phyloP scores from a whole-genome alignment of 1,140 invertebrate genomes.

The Bathynomus jamesi region DNA sequence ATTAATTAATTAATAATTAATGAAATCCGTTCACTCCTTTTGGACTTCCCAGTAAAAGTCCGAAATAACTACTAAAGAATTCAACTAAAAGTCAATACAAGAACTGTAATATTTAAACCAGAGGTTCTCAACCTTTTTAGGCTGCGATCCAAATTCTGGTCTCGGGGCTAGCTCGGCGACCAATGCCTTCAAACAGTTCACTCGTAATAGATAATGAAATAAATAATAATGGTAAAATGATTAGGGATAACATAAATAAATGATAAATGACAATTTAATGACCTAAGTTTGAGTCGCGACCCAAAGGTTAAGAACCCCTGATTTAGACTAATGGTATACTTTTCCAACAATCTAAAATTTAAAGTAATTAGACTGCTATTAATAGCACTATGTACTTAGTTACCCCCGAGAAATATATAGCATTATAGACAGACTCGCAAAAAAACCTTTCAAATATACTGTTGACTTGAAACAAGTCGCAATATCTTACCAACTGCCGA shows the following conservation, averaged over 20 bases:
- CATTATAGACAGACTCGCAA: neutral
- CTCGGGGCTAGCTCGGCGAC: too few species aligned
- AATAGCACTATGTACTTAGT: neutral
- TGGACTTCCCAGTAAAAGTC: neutral
- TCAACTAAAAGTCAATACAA: slow-evolving; percentile 6
- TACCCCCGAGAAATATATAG: neutral
- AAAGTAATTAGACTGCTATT: slow-evolving; percentile 38
- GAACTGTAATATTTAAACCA: neutral
- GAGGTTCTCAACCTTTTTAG: too few species aligned
- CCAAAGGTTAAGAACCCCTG: too few species aligned
- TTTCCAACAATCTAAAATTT: slow-evolving; percentile 3
- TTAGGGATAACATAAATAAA: too few species aligned
- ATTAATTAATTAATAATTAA: too few species aligned
- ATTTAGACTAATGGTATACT: slow-evolving; percentile 11
- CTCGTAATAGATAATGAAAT: too few species aligned
- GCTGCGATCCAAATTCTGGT: too few species aligned
- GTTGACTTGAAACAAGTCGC: neutral
- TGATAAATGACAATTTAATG: too few species aligned
- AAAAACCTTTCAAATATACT: neutral
- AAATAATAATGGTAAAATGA: too few species aligned
- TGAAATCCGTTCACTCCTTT: neutral
- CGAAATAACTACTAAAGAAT: neutral
- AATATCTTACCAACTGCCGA: slow-evolving; percentile 58
- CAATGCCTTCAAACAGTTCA: too few species aligned
- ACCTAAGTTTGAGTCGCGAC: too few species aligned